A percentile compares a stretch with the other conserved stretches of the same genome.
Conservation (phyloP, 2,797 vertebrate species). For the Phrynocephalus vlangalii region DNA sequence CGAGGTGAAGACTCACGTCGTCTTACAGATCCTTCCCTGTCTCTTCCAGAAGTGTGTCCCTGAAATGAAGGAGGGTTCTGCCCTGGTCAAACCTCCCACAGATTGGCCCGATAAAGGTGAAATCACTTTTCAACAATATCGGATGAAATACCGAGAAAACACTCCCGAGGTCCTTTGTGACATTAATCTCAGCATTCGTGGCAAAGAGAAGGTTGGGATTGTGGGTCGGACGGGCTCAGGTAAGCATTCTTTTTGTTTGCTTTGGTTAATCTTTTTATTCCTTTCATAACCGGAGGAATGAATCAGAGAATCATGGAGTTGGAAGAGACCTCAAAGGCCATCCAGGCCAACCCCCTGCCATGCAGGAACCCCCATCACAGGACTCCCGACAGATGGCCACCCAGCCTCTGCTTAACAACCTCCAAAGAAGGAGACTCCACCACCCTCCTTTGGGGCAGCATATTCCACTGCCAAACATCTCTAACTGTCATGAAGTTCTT, state of each 20-base stretch:
- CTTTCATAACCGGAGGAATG: background rate
- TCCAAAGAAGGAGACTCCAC: too few species aligned
- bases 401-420: too few species aligned
- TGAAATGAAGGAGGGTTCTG: constrained; percentile 74
- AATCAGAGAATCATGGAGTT: too few species aligned
- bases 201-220: constrained; percentile 85
- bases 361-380: too few species aligned
- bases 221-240: constrained; percentile 86
- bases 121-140: constrained; percentile 83
- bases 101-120: constrained; percentile 80
- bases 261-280: background rate
- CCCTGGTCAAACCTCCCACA: constrained; percentile 66
- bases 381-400: too few species aligned
- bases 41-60: constrained; percentile 74
- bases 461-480: too few species aligned
- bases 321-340: background rate
- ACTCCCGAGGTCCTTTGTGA: constrained; percentile 81
- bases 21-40: background rate
- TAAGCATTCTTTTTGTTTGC: constrained; percentile 58
- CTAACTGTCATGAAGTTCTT: too few species aligned
- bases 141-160: constrained; percentile 85
- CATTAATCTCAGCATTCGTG: constrained; percentile 77
- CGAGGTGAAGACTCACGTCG: background rate
- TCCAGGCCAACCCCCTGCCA: too few species aligned
- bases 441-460: too few species aligned